phyloP scores from a whole-genome alignment of 1,140 invertebrate genomes.

The Teleopsis dalmanni region DNA sequence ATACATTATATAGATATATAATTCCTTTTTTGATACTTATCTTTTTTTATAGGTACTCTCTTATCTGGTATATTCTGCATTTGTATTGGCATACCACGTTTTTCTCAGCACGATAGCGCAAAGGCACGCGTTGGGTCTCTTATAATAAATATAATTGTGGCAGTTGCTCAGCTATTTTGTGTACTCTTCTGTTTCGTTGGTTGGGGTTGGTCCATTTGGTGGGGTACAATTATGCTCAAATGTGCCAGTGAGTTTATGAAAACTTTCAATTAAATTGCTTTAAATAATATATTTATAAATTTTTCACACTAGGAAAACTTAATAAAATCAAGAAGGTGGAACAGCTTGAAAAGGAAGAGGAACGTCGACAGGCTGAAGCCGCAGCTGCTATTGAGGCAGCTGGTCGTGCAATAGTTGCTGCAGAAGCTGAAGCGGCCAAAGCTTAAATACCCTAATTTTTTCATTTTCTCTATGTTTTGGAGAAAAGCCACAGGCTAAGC shows the following conservation, averaged over 20 bases:
- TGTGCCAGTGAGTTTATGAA: constrained; percentile 56
- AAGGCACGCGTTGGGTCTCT: constrained; percentile 65
- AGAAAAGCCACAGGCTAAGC: too few relatives aligned
- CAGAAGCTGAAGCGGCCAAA: constrained; percentile 12
- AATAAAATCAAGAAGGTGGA: constrained; percentile 43
- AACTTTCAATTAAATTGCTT: not conserved
- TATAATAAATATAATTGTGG: constrained; percentile 77
- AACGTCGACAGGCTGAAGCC: constrained; percentile 33
- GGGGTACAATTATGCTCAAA: constrained; percentile 84
- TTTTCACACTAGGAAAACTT: constrained; percentile 24
- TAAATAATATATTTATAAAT: not conserved
- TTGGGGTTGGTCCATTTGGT: constrained; percentile 96
- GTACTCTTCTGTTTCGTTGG: constrained; percentile 92
- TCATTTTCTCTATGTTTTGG: too few relatives aligned
- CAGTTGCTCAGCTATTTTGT: constrained; percentile 79
- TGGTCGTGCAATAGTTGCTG: constrained; percentile 10
- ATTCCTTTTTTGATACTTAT: too few relatives aligned
- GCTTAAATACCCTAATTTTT: not conserved
- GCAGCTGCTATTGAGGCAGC: constrained; percentile 19
- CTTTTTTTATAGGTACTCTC: constrained; percentile 63
- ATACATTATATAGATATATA: too few relatives aligned
- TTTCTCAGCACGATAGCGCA: constrained; percentile 63
- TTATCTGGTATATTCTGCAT: constrained; percentile 79
- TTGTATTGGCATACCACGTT: constrained; percentile 80
- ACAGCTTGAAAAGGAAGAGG: constrained; percentile 37